These are phyloP conservation scores for Euwallacea similis DNA, from an alignment of 1,140 invertebrate species.

Conservation along the genomic window DNA sequence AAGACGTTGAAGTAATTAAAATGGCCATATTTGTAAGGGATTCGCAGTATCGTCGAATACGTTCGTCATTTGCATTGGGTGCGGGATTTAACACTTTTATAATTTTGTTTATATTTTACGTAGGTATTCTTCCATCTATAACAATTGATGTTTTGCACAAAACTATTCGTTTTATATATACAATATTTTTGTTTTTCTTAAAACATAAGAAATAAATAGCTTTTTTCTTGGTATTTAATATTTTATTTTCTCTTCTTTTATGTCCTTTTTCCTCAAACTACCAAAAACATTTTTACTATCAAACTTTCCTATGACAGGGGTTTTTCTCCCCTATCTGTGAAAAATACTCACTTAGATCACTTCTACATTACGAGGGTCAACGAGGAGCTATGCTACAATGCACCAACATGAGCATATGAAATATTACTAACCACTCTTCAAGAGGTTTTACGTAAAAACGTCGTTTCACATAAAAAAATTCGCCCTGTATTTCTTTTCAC, in stretches of 20 bases:
- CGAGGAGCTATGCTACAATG: no score
- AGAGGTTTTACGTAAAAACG: no score
- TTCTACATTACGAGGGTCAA: no score
- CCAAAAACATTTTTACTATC: no score
- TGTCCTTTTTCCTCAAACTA: no score
- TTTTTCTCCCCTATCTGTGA: no score
- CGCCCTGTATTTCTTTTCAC: no score
- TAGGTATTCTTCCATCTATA: constrained; percentile 35
- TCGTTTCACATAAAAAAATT: no score
- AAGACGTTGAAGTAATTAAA: constrained; percentile 26
- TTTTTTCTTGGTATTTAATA: constrained; percentile 39
- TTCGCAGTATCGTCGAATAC: constrained; percentile 33
- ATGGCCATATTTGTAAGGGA: constrained; percentile 41
- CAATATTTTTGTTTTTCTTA: constrained; percentile 42
- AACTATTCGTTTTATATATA: constrained; percentile 47
- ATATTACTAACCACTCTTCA: no score
- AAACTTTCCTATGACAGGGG: no score
- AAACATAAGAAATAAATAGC: constrained; percentile 49
- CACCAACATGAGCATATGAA: no score
- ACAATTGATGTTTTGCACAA: constrained; percentile 43
- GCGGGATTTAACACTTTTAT: constrained; percentile 43
- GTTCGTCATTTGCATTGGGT: constrained; percentile 42
- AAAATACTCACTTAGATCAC: no score
- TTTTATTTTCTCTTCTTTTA: not conserved
- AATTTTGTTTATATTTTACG: constrained; percentile 38